Base-by-base conservation (phyloP, 23 tunicate species). In the Halocynthia roretzi region DNA sequence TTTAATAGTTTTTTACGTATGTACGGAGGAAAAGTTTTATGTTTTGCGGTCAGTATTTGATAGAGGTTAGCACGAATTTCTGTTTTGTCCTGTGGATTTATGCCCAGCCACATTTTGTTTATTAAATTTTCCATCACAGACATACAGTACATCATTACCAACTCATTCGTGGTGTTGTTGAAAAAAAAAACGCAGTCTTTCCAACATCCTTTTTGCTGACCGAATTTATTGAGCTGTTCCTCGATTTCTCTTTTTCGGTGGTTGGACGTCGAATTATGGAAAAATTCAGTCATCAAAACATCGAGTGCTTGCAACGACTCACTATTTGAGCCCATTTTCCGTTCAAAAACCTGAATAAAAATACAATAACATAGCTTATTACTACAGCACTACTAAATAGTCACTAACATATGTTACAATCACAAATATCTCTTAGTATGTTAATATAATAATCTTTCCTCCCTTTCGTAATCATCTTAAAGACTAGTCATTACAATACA, bases 181-280 rank as follows among this genome's bases (percentile, higher is more conserved):
- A 90, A 85, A 6, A 85, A 76, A 53, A 80, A 56, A 6, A 90
- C 52, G 54, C 97, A 90, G 53, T 85, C 78, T 76, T 81, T 90
- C 97, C 97, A 90, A 7, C 87, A 68, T 14, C 90, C 97, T 44
- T 63, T 90, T 61, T 90, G 97, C 48, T 85, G 87, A 31, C 97
- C 97, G 64, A 90, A 90, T 64, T 67, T 63, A 49, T 71, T 76
- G 71, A 90, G 54, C 66, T 90, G 97, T 53, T 85, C 97, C 63
- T 90, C 97, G 44, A 90, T 90, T 76, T 90, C 97, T 23, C 90
- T 80, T 55, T 90, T 90, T 61, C 97, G 80, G 56, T 90, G 88
- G 72, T 90, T 90, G 8, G 72, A 71, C 6, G 97, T 90, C n/a
- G 83, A 67, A 7, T 77, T 61, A 56, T 90, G 87, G 71, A 90